Percentiles rank a stretch among this genome's conserved stretches.
Evolutionary conservation across 2,888 invertebrate genomes (phyloP).

Genomic region (Hipparchia semele): DNA sequence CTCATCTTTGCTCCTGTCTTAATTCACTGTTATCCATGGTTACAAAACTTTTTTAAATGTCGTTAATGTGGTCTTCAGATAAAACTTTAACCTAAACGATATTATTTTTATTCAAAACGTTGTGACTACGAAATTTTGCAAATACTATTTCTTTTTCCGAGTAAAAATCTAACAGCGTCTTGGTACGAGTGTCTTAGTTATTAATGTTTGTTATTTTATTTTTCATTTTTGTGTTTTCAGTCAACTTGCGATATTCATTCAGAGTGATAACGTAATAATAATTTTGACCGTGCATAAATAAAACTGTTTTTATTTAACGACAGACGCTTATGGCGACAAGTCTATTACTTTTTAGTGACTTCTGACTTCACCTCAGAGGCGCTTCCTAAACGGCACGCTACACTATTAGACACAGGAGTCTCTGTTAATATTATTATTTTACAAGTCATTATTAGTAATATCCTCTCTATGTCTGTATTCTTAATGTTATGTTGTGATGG

Average conservation of each 20-base stretch:
- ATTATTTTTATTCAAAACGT: conserved; percentile 50
- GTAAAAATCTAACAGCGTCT: conserved; percentile 78
- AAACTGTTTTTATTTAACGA: no score
- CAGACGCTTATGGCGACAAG: no score
- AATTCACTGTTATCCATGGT: not conserved
- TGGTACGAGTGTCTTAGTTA: conserved; percentile 79
- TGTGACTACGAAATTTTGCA: conserved; percentile 52
- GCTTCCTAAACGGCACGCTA: no score
- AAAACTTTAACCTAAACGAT: not conserved
- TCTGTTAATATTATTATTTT: no score
- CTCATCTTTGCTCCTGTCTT: not conserved
- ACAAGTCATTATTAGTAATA: no score
- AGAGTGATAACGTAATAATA: conserved; percentile 26
- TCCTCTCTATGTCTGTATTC: no score
- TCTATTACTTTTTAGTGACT: no score
- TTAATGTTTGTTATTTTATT: conserved; percentile 61
- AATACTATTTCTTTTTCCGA: conserved; percentile 51
- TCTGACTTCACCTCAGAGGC: no score
- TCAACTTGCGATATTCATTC: conserved; percentile 57
- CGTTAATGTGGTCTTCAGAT: not conserved
- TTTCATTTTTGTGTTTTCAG: conserved; percentile 54
- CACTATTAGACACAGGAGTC: no score
- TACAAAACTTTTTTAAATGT: not conserved
- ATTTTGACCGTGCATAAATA: not conserved
- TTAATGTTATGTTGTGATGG: no score